Base-by-base conservation (phyloP, 2,113 vertebrate species). In the Pristiophorus japonicus region DNA sequence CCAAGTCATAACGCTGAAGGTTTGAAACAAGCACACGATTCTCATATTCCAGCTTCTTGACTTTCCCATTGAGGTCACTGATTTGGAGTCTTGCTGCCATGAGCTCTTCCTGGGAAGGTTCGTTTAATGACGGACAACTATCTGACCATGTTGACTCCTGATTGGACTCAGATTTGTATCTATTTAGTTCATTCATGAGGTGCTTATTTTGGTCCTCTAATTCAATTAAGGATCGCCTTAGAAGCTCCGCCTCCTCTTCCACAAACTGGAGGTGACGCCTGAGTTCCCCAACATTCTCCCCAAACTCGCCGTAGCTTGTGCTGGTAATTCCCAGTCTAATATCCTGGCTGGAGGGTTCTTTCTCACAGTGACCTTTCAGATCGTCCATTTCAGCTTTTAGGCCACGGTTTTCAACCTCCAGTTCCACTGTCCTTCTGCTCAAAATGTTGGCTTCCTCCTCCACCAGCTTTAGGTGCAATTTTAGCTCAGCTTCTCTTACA, bases 41-140 rank as follows among this genome's bases (percentile, higher is more conserved):
- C 97, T 99, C 99, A 0, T 99, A 99, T 97, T 99, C 99, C n/a
- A 99, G 98, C 97, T 99, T 99, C 97, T 99, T 99, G 96, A 99
- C 98, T 96, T 99, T 99, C 94, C 98, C 98, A 0, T 97, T 98
- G 96, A 99, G 98, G 96, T 99, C 99, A 0, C 98, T 98, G 81
- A 99, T 98, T 97, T 99, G 99, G 96, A 99, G 97, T 96, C 98
- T 98, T 34, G 99, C 98, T 0, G 98, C 96, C 7, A 98, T 97
- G 96, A 99, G 97, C 96, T 99, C 99, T 97, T 99, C 99, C 97
- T 98, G 98, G 8, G 98, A 98, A 62, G 98, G 98, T 95, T 98
- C 98, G 16, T 98, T 99, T 96, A 98, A 98, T 96, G 98, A 98
- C 0, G 98, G 97, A 96, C 98, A 98, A 96, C 98, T 98, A 96